Evolutionary conservation across 2,888 invertebrate species (phyloP), one percentile per base, ranked within the genome.

Genomic region (Aphrophora alni): DNA sequence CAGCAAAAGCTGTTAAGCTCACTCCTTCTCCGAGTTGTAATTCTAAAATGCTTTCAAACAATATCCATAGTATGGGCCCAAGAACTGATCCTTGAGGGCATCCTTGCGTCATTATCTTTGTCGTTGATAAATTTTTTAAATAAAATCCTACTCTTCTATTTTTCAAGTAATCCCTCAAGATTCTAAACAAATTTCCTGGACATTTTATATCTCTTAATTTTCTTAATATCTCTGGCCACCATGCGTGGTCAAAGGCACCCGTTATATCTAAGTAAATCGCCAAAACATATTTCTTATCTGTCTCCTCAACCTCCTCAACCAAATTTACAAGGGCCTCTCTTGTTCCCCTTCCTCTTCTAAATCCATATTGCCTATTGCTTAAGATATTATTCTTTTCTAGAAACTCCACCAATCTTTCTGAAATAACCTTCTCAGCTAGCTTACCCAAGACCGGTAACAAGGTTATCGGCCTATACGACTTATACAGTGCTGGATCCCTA

Each of bases 281-380:
- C 10, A 33, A 33, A 7, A 33, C 33, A 33, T 33, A 33, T 10
- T 33, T 33, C 4, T 4, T 4, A 33, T 4, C 10, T 33, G 33
- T 4, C 4, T 7, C 4, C 33, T 33, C 10, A 7, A 33, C 33
- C 5, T 33, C 33, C 33, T 33, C 10, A 33, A 33, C 33, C 10
- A 33, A 33, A 0, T 33, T 4, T 0, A 77, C 68, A 0, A 87
- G 78, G 0, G 87, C 86, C 0, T 86, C 80, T 0, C 84, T 74
- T 0, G 86, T 87, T 0, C 86, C 86, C 0, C 81, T 75, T 0
- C 86, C 86, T 0, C 71, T 79, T 33, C 83, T 82, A 24, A 87
- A 87, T 0, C 87, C 87, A 51, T 86, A 86, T 83, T 88, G 87
- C 27, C 59, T 14, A 0, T 44, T 24, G 0, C 86, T 85, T 0